These are phyloP conservation scores for Poecilia velifera DNA, from an alignment of 2,797 vertebrate genomes.

Conservation along the genomic window DNA sequence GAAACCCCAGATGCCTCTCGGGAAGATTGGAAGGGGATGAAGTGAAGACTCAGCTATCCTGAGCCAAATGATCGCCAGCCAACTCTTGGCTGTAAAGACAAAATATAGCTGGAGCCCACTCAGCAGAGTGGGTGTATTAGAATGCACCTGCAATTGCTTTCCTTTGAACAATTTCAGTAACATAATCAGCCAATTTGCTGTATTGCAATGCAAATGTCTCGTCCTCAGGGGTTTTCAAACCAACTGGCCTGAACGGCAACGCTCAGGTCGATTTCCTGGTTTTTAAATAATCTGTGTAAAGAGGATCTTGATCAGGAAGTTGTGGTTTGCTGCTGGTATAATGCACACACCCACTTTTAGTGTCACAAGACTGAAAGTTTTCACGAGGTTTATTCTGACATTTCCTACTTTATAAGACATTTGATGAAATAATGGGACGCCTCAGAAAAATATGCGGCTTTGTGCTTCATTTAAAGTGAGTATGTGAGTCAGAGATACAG, in stretches of 20 bases:
- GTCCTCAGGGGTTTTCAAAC: background rate
- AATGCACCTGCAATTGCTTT: conserved; percentile 18
- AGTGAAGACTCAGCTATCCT: conserved; percentile 58
- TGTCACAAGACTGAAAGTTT: conserved; percentile 57
- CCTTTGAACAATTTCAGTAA: background rate
- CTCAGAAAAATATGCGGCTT: background rate
- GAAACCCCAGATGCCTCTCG: conserved; percentile 61
- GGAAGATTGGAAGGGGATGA: conserved; percentile 9
- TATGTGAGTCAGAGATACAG: background rate
- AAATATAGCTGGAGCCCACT: conserved; percentile 64
- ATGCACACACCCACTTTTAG: conserved; percentile 43
- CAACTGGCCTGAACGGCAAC: background rate
- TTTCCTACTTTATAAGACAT: conserved; percentile 4
- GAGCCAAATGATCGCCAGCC: conserved; percentile 66
- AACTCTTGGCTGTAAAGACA: conserved; percentile 73
- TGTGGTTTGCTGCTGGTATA: conserved; percentile 29
- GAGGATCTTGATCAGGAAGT: conserved; percentile 55
- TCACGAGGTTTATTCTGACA: conserved; percentile 33
- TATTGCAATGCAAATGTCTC: conserved; percentile 16
- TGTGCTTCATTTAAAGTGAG: background rate
- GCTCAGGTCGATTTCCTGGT: conserved; percentile 34
- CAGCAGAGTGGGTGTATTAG: conserved; percentile 53
- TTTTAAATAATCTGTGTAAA: conserved; percentile 22
- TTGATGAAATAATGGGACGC: background rate
- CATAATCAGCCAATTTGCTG: background rate